Evolutionary conservation across 2,888 invertebrate species (phyloP), one percentile per base, ranked within the genome.

Genomic region (Volucella inflata): DNA sequence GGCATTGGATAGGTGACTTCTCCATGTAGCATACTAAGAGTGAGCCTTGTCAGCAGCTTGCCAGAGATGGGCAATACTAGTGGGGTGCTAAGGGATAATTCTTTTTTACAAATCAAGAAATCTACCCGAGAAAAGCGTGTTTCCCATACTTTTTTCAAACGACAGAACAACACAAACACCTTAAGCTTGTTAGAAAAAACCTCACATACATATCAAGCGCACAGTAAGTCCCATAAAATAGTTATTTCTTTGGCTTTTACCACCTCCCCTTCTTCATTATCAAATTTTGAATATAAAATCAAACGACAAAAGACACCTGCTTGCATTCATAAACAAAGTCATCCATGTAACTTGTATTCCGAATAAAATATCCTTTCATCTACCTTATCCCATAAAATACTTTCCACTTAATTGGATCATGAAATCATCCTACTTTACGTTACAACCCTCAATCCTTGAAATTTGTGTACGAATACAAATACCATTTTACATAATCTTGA

Each of bases 401-500:
- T 51, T 50, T 59, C 14, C 40, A 71, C 59, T 71, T 46, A 42
- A 71, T 71, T 71, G 57, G 59, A 59, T 60, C 21, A 59, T 50
- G 14, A 59, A 60, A 59, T 60, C 40, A 50, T 71, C 50, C 38
- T 50, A 14, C 16, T 50, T 71, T 38, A 50, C 21, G 50, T 60
- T 50, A 50, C 14, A 16, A 14, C 40, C 21, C 9, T 30, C 30
- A 30, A 30, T 30, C 4, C 30, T 0, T 14, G 11, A 55, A 71
- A 50, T 71, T 50, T 71, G 40, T 59, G 21, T 59, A 30, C 4
- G 30, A 30, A 30, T 0, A 2, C 4, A 30, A 30, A 30, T 30
- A 60, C 17, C 71, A 48, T 59, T 71, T 71, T 60, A 16, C 59
- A 71, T 50, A 71, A 71, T 71, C 70, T 21, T 48, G 11, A 8